phyloP scores from a whole-genome alignment of 2,797 vertebrate genomes.

The Microtus agrestis region DNA sequence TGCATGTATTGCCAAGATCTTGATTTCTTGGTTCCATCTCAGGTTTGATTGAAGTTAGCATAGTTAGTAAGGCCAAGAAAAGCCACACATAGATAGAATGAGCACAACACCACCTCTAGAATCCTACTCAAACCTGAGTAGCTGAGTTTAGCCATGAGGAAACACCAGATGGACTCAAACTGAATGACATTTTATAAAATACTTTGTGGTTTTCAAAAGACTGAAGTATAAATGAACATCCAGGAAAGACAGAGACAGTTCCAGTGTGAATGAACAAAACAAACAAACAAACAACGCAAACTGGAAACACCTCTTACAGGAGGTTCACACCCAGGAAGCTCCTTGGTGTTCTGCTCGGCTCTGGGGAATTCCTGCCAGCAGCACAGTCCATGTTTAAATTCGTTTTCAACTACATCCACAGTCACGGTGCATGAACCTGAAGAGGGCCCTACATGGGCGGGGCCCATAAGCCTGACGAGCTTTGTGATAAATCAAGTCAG shows the following conservation, averaged over 20 bases:
- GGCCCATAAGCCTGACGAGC: not conserved
- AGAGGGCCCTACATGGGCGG: not conserved
- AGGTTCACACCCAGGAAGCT: not conserved
- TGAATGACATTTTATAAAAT: conserved; percentile 19
- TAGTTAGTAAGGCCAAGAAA: not conserved
- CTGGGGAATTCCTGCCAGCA: not conserved
- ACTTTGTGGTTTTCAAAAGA: conserved; percentile 46
- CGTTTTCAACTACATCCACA: not conserved
- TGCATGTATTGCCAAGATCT: not conserved
- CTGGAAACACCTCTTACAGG: not conserved
- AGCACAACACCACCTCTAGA: not conserved
- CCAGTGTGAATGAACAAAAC: not conserved
- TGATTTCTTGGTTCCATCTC: not conserved
- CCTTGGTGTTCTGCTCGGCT: not conserved
- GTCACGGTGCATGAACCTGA: not conserved
- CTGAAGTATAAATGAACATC: not conserved
- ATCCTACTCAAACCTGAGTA: not conserved
- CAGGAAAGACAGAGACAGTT: not conserved
- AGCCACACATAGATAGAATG: not conserved
- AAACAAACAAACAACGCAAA: not conserved
- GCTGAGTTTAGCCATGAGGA: not conserved
- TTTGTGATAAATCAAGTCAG: not conserved
- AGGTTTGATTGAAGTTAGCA: conserved; percentile 5
- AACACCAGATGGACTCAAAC: not conserved
- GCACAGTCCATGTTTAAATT: conserved; percentile 22